Conservation (phyloP, 2,113 vertebrate species). For the Colius striatus region DNA sequence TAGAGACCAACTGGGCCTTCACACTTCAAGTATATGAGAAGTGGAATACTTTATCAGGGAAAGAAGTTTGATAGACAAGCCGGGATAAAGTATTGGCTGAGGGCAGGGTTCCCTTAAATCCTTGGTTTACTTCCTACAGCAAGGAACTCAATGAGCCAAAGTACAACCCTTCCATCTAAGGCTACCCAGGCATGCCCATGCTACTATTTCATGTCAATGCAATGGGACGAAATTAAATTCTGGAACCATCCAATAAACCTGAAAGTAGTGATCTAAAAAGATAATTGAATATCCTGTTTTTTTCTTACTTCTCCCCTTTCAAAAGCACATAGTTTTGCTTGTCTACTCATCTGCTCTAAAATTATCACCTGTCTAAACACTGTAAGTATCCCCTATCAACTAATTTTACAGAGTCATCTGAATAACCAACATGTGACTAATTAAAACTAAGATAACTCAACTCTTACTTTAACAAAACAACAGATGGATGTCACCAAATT, state of each 20-base stretch:
- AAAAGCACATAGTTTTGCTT: neutral
- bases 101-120: neutral
- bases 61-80: neutral
- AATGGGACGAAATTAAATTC: neutral
- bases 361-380: neutral
- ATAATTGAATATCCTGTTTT: neutral
- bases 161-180: neutral
- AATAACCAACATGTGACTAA: neutral
- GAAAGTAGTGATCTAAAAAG: neutral
- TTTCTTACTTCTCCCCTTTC: neutral
- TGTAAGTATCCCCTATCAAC: neutral
- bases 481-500: fast-evolving
- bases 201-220: neutral
- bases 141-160: neutral
- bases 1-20: neutral
- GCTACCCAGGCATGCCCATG: neutral
- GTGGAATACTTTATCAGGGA: neutral
- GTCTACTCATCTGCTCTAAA: neutral
- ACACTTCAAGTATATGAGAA: neutral
- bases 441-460: neutral
- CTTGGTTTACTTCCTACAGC: neutral
- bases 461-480: neutral
- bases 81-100: neutral
- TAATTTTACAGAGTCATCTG: neutral
- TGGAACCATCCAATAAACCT: neutral